Evolutionary conservation across 2,113 vertebrate species (phyloP).

Genomic region (Sclerurus mexicanus): DNA sequence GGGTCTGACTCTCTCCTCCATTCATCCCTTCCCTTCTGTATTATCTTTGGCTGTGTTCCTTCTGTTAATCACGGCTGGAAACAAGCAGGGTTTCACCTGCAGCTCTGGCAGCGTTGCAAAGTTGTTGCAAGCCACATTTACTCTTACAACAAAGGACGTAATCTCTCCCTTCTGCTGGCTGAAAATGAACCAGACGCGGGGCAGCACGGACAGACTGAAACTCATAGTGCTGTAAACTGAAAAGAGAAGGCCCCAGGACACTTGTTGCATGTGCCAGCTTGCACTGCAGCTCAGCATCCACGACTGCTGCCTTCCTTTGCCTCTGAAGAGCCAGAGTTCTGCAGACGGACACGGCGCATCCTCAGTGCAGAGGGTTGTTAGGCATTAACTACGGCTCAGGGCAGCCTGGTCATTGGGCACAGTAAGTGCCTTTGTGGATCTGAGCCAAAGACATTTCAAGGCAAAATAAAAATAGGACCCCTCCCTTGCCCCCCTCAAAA

Average conservation of each 20-base stretch:
- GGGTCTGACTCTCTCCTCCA: background rate
- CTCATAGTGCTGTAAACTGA: background rate
- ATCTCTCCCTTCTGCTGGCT: background rate
- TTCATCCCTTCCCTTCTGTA: background rate
- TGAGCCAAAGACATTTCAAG: slow-evolving; percentile 14
- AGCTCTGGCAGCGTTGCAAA: slow-evolving; percentile 5
- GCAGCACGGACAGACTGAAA: background rate
- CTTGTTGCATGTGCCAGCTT: background rate
- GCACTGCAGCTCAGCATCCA: background rate
- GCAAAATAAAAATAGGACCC: background rate
- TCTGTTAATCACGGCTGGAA: background rate
- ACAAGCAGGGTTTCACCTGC: slow-evolving; percentile 46
- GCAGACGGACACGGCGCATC: background rate
- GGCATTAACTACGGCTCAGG: background rate
- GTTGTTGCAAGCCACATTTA: background rate
- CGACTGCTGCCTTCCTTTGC: background rate
- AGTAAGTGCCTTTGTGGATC: background rate
- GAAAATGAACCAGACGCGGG: background rate
- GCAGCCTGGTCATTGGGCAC: background rate
- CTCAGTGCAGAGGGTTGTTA: background rate
- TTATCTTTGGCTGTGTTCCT: background rate
- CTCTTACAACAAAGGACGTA: background rate
- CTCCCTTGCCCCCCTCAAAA: background rate
- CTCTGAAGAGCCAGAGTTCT: background rate
- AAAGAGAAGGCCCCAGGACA: background rate